Evolutionary conservation across 2,888 invertebrate species (phyloP), one percentile per base, ranked within the genome.

Genomic region (Diabrotica balteata): DNA sequence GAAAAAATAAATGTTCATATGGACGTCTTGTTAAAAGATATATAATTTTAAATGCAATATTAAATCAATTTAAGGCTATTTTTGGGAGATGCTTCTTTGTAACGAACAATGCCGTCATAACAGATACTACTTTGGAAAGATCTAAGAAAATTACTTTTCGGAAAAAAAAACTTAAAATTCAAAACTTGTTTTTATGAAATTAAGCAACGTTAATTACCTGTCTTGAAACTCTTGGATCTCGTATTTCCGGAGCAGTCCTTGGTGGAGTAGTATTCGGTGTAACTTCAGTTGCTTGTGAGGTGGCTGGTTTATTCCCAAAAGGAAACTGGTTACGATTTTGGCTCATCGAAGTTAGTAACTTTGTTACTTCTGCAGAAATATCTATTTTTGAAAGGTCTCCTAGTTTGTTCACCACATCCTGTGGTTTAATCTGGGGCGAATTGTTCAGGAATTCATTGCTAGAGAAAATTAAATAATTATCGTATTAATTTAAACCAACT

Each of bases 321-420:
- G 73, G 54, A 59, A 72, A 67, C 58, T 67, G 73, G 53, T 58
- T 71, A 45, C 67, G 72, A 42, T 68, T 71, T 61, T 77, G 76
- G 59, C 79, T 80, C 63, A 91, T 89, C 0, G 89, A 87, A 32
- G 89, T 88, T 47, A 92, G 78, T 61, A 92, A 80, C 80, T 90
- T 91, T 2, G 91, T 90, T 7, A 91, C 91, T 80, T 91, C 90
- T 72, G 89, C 90, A 61, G 90, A 90, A 67, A 92, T 91, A 74
- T 91, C 91, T 71, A 92, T 90, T 82, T 91, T 90, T 8, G 91
- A 91, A 47, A 91, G 84, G 80, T 91, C 91, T 1, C 90, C 91
- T 8, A 91, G 81, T 78, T 88, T 89, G 76, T 89, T 90, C 45
- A 90, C 86, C 50, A 89, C 86, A 53, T 83, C 89, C 54, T 88